Base-by-base conservation (phyloP, 2,797 vertebrate species). In the Tauraco hartlaubi region DNA sequence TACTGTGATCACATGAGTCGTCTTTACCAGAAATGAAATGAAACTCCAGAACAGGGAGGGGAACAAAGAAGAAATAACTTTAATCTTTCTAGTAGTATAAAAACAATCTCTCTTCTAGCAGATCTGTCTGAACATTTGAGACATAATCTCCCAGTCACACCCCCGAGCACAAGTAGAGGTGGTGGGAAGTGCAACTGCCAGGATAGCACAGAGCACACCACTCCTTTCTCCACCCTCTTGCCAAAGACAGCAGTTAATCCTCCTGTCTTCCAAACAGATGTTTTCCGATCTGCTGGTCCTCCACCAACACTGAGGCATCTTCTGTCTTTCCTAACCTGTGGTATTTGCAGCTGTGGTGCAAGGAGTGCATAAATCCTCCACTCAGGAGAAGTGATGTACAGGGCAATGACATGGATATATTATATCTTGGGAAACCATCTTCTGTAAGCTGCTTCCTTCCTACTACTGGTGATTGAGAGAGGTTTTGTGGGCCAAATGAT, bases 291-390 rank as follows among this genome's bases (percentile, higher is more conserved):
- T 89, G 55, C 61, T 86, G 85, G 76, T 67, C 37, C 66, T 80
- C 67, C 55, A 66, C 29, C 72, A 72, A 41, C 37, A 6, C 80
- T 37, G 51, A 94, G 73, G 52, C 49, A 19, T 72, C 43, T 35
- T 71, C 49, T 62, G 14, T 28, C 66, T 55, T 41, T 76, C 39
- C 56, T 51, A 49, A 62, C 46, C 69, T 73, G 33, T 8, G 48
- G 22, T 46, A 54, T 89, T 69, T 94, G 67, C 84, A 94, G 83
- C 71, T 95, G 78, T 67, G 46, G 48, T 89, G 33, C 26, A 48
- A 61, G 51, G 37, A 51, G 28, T 9, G 19, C 15, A 46, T 41
- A 90, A 85, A 91, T 88, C 48, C 63, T 51, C 46, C 25, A 11
- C 35, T 61, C 28, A 49, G 84, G 62, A 83, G 15, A 33, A 84